These are phyloP conservation scores for Pelusios castaneus DNA, from an alignment of 2,113 vertebrate genomes.

Conservation along the genomic window DNA sequence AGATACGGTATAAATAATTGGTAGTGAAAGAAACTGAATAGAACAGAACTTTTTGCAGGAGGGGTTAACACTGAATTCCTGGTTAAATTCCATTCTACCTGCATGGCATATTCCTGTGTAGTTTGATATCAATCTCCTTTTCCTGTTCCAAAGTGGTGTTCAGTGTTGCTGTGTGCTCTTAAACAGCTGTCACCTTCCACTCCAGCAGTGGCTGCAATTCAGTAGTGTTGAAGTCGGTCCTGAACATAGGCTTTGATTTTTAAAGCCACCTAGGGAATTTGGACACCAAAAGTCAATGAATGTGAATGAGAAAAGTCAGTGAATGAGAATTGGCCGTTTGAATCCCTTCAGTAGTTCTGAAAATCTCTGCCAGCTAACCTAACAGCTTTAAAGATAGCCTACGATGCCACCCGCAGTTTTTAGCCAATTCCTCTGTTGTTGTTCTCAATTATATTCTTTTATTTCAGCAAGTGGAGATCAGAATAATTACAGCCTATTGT, in stretches of 20 bases:
- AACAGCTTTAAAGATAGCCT: background rate
- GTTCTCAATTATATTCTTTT: background rate
- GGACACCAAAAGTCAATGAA: constrained; percentile 35
- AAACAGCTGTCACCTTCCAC: constrained; percentile 52
- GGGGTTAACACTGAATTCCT: constrained; percentile 34
- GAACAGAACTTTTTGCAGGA: background rate
- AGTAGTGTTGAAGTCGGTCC: constrained; percentile 44
- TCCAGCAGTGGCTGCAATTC: constrained; percentile 18
- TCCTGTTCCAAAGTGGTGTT: constrained; percentile 66
- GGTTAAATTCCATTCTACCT: constrained; percentile 48
- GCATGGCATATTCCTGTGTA: constrained; percentile 52
- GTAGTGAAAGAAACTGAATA: background rate
- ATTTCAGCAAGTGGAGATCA: background rate
- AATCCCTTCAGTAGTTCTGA: background rate
- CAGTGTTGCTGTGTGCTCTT: constrained; percentile 68
- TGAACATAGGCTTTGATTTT: background rate
- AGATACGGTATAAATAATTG: rapidly evolving
- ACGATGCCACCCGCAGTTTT: rapidly evolving
- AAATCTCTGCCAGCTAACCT: background rate
- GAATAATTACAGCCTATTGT: background rate
- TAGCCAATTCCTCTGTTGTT: background rate
- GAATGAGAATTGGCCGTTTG: rapidly evolving
- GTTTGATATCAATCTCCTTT: constrained; percentile 64
- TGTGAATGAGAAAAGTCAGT: too few species aligned
- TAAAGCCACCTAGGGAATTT: constrained; percentile 8